Percentiles rank a stretch among this genome's conserved stretches.
phyloP scores from a whole-genome alignment of 2,113 vertebrate genomes.

The Plecotus auritus region DNA sequence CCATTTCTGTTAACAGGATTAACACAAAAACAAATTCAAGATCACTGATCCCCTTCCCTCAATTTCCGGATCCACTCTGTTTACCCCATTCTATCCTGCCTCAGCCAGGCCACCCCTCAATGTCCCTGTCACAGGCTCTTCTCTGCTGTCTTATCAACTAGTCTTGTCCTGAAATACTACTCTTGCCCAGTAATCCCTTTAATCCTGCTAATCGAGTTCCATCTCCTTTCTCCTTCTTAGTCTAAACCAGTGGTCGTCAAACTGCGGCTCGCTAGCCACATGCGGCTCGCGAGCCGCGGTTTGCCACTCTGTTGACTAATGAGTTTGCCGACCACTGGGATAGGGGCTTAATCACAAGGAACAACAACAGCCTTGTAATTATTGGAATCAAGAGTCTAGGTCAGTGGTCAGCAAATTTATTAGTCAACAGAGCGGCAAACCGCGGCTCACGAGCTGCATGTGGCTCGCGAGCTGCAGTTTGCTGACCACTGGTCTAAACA shows the following conservation, averaged over 20 bases:
- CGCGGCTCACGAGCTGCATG: no score
- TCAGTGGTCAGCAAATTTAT: no score
- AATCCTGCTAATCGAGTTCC: background rate
- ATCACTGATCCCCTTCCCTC: background rate
- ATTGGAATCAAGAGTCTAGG: no score
- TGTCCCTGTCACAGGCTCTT: background rate
- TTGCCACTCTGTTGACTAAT: no score
- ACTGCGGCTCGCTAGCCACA: no score
- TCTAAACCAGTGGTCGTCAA: no score
- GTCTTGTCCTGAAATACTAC: background rate
- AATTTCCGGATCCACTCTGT: background rate
- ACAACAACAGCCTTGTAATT: no score
- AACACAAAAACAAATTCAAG: slow-evolving; percentile 1
- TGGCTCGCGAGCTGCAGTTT: no score
- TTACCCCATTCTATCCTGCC: background rate
- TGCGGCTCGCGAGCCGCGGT: no score
- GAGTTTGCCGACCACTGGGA: no score
- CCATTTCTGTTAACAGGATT: background rate
- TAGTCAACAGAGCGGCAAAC: no score
- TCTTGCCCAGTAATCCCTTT: background rate
- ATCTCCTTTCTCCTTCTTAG: background rate
- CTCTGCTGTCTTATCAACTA: background rate
- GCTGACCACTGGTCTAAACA: background rate
- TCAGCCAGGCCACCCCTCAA: background rate
- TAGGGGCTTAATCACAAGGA: no score